Percentiles rank a stretch among this genome's conserved stretches.
Conservation (phyloP, 2,888 invertebrate species). For the Ophioninae sp. region DNA sequence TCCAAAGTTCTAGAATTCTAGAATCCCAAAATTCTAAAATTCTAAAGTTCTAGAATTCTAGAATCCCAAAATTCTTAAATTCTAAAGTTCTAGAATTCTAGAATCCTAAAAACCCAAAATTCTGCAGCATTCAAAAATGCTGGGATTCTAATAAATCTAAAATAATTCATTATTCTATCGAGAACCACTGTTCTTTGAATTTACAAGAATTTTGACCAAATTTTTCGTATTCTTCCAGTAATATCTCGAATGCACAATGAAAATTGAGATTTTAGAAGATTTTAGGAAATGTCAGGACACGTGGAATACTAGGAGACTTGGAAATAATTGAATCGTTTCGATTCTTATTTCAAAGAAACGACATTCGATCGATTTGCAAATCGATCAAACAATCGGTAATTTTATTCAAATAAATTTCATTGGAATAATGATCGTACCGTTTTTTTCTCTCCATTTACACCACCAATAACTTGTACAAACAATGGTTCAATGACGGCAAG, state of each 20-base stretch:
- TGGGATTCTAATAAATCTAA: too few species aligned
- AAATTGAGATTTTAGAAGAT: neutral
- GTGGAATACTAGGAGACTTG: neutral
- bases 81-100: too few species aligned
- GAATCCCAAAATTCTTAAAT: too few species aligned
- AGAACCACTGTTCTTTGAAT: too few species aligned
- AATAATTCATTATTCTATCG: too few species aligned
- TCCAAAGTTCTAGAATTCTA: too few species aligned
- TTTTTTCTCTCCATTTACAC: neutral
- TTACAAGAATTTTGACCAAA: too few species aligned
- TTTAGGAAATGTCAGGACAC: neutral
- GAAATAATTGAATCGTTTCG: neutral
- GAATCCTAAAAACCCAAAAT: too few species aligned
- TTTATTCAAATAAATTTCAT: conserved; percentile 12
- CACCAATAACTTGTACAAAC: conserved; percentile 2
- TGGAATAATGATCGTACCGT: neutral
- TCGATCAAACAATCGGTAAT: neutral
- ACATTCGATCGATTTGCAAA: conserved; percentile 7
- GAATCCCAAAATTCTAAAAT: too few species aligned
- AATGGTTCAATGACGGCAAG: conserved; percentile 5
- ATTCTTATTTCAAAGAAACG: conserved; percentile 4
- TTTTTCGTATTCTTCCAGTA: too few species aligned
- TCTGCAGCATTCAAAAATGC: too few species aligned
- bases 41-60: too few species aligned
- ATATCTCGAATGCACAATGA: neutral